Percentiles rank a stretch among this genome's conserved stretches.
Conservation (phyloP, 2,797 vertebrate genomes). For the Sardinella longiceps region DNA sequence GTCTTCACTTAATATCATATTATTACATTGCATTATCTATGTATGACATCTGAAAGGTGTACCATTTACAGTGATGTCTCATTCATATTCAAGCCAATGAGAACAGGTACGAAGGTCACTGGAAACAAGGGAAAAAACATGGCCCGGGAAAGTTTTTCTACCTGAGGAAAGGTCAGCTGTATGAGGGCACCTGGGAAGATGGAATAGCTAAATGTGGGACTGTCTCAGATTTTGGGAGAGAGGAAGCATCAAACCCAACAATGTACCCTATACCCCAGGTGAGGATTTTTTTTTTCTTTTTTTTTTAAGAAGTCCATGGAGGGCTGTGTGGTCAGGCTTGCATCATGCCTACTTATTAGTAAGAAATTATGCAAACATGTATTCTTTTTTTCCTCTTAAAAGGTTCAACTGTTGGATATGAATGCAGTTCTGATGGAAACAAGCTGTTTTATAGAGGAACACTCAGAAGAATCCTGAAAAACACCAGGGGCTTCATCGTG, state of each 20-base stretch:
- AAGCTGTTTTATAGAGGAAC: slow-evolving; percentile 46
- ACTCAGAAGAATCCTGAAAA: slow-evolving; percentile 23
- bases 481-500: neutral
- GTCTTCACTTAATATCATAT: neutral
- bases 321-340: neutral
- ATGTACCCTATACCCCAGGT: slow-evolving; percentile 88
- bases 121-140: slow-evolving; percentile 84
- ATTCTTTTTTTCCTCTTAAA: slow-evolving; percentile 14
- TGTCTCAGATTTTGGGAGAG: slow-evolving; percentile 78
- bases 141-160: slow-evolving; percentile 84
- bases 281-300: no score
- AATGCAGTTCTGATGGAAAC: slow-evolving; percentile 78
- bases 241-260: slow-evolving; percentile 71
- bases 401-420: slow-evolving; percentile 81
- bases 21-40: neutral
- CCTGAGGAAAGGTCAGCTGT: slow-evolving; percentile 80
- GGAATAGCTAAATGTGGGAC: slow-evolving; percentile 84
- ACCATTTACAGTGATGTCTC: neutral
- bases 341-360: neutral
- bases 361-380: neutral
- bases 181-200: slow-evolving; percentile 87
- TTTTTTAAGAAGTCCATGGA: no score
- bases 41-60: neutral
- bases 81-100: slow-evolving; percentile 75
- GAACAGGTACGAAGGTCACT: slow-evolving; percentile 86